These are phyloP conservation scores for Drosophila histrio DNA, from an alignment of 2,888 invertebrate species.

Conservation along the genomic window DNA sequence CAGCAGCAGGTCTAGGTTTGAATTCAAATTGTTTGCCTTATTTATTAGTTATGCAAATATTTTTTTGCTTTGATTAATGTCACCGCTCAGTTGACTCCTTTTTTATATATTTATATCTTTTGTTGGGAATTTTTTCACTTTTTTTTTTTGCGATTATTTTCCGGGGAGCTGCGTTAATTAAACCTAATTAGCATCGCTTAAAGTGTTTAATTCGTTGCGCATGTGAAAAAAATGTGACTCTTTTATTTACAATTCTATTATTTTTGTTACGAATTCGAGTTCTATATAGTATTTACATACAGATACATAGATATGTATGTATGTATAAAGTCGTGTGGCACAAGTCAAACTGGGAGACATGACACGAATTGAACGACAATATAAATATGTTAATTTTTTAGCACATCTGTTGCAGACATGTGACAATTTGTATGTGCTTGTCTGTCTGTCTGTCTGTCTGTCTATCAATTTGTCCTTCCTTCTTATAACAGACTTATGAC, in stretches of 20 bases:
- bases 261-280: constrained; percentile 17
- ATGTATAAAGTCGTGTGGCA: neutral
- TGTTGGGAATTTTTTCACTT: neutral
- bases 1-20: neutral
- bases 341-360: neutral
- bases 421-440: constrained; percentile 29
- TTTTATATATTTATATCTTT: neutral
- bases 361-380: constrained; percentile 29
- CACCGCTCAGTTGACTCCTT: constrained; percentile 24
- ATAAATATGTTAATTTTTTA: constrained; percentile 46
- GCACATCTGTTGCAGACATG: constrained; percentile 32
- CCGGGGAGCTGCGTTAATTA: constrained; percentile 48
- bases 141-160: constrained; percentile 31
- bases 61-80: constrained; percentile 28
- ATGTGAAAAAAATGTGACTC: constrained; percentile 45
- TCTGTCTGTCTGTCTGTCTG: neutral
- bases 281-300: constrained; percentile 2
- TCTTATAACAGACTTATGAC: constrained; percentile 13
- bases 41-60: constrained; percentile 36
- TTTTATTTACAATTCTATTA: constrained; percentile 48
- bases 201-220: constrained; percentile 42
- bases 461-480: neutral
- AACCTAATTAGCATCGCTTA: constrained; percentile 42
- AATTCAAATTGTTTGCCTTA: constrained; percentile 19
- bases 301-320: neutral